These are phyloP conservation scores for Ellobius talpinus DNA, from an alignment of 2,113 vertebrate genomes.

Conservation along the genomic window DNA sequence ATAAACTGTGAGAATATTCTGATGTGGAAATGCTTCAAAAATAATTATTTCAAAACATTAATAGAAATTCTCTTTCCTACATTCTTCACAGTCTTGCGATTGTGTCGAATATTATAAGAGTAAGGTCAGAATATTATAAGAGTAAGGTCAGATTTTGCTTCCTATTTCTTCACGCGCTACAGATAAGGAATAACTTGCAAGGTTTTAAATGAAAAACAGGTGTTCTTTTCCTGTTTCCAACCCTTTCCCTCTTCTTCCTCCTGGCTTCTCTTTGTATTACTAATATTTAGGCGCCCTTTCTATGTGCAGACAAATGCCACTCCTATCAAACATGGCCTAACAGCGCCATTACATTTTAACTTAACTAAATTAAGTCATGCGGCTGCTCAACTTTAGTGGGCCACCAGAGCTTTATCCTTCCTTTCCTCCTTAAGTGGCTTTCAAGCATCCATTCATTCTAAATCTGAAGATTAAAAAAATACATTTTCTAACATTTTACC, in stretches of 20 bases:
- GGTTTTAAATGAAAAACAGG: background rate
- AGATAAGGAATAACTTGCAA: background rate
- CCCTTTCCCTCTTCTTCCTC: background rate
- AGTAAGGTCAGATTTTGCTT: background rate
- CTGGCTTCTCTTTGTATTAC: background rate
- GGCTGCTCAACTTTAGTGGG: background rate
- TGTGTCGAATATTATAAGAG: background rate
- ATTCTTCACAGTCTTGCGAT: background rate
- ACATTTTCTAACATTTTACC: background rate
- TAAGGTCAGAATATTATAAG: background rate
- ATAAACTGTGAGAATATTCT: constrained; percentile 35
- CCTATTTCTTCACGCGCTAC: background rate
- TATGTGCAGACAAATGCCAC: background rate
- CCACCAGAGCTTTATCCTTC: background rate
- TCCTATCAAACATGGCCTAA: background rate
- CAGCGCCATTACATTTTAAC: background rate
- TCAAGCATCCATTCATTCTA: background rate
- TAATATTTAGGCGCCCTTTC: background rate
- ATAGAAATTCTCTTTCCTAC: background rate
- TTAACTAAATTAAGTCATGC: background rate
- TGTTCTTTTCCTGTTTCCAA: background rate
- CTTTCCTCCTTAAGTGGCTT: background rate
- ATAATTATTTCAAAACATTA: background rate
- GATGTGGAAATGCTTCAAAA: background rate
- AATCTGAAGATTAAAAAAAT: background rate